Percentiles rank a stretch among this genome's conserved stretches.
These are phyloP conservation scores for Morelia viridis DNA, from an alignment of 2,797 vertebrate genomes.

Conservation along the genomic window DNA sequence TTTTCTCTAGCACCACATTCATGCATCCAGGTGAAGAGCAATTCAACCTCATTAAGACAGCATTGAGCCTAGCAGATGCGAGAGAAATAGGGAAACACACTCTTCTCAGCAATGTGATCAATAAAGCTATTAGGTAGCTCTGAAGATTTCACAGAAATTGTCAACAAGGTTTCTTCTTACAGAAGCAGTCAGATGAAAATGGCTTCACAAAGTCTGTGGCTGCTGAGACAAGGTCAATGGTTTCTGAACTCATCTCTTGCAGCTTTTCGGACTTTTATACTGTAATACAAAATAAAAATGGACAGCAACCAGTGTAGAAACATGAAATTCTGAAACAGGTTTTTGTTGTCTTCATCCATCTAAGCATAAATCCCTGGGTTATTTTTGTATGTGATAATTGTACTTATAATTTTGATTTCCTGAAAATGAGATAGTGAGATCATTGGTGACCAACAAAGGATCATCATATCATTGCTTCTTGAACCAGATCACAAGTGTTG, in stretches of 20 bases:
- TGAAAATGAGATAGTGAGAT: neutral
- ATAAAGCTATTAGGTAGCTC: slow-evolving; percentile 29
- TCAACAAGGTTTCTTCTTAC: neutral
- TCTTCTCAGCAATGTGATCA: slow-evolving; percentile 25
- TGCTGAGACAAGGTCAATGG: neutral
- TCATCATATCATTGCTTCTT: neutral
- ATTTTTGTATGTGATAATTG: neutral
- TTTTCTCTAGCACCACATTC: neutral
- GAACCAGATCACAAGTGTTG: neutral
- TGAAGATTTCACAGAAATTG: slow-evolving; percentile 22
- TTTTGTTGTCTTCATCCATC: neutral
- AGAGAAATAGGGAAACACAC: neutral
- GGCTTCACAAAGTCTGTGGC: neutral
- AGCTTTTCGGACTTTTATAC: neutral
- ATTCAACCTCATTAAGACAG: slow-evolving; percentile 11
- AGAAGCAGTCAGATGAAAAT: neutral
- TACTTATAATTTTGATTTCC: neutral
- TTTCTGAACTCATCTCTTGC: neutral
- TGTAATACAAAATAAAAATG: neutral
- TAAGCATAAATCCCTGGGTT: neutral
- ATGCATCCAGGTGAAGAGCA: neutral
- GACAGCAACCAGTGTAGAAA: neutral
- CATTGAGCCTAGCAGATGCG: neutral
- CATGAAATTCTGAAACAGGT: neutral
- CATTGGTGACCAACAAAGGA: neutral